These are phyloP conservation scores for Xenopus petersii DNA, from an alignment of 2,797 vertebrate species.

Conservation along the genomic window DNA sequence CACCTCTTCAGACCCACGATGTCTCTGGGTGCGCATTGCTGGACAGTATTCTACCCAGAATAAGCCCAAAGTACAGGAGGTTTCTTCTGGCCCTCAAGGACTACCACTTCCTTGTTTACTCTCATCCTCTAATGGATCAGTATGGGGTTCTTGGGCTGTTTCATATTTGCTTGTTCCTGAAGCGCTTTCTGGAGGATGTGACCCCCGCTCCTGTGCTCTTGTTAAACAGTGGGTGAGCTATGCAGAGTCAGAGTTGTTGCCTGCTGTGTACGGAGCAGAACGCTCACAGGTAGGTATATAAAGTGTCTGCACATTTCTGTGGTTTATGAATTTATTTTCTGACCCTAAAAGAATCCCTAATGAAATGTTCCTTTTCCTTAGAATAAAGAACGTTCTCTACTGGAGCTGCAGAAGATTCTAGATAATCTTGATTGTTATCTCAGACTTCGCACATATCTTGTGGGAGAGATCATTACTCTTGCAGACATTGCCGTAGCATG, in stretches of 20 bases:
- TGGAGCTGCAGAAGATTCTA: conserved; percentile 72
- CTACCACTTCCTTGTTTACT: conserved; percentile 29
- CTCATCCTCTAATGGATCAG: conserved; percentile 56
- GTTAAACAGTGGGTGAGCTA: conserved; percentile 87
- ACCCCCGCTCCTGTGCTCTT: conserved; percentile 65
- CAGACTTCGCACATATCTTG: conserved; percentile 76
- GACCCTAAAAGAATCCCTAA: too few species aligned
- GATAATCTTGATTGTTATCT: conserved; percentile 74
- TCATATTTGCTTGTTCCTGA: conserved; percentile 69
- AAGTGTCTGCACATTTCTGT: too few species aligned
- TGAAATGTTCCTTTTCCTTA: conserved; percentile 44
- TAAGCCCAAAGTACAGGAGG: conserved; percentile 16
- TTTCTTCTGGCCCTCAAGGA: conserved; percentile 11
- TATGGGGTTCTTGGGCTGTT: conserved; percentile 64
- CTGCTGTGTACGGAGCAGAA: conserved; percentile 68
- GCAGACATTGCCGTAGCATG: conserved; percentile 80
- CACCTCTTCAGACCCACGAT: conserved; percentile 82
- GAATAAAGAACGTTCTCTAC: conserved; percentile 72
- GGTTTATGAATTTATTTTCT: too few species aligned
- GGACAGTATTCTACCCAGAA: conserved; percentile 13
- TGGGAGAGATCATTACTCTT: conserved; percentile 78
- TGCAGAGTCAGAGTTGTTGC: conserved; percentile 78
- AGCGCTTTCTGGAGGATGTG: conserved; percentile 56
- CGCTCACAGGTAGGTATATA: conserved; percentile 8
- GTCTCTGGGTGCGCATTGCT: conserved; percentile 75